Conservation (phyloP, 2,797 vertebrate species). For the Ispidina picta region DNA sequence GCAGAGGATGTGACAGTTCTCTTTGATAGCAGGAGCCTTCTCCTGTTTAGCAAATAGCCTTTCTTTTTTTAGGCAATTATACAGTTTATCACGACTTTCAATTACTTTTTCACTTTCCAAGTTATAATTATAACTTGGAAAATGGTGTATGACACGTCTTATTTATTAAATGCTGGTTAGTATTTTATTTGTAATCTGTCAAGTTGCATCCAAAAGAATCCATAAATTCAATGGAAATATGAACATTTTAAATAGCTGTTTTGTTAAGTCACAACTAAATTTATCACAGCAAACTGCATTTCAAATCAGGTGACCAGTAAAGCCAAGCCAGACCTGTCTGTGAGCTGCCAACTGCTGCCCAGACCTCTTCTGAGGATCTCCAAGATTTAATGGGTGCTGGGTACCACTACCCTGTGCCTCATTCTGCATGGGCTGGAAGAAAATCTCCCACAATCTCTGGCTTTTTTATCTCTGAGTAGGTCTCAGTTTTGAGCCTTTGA, state of each 20-base stretch:
- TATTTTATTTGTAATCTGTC: neutral
- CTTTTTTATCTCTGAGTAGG: neutral
- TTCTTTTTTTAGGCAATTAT: neutral
- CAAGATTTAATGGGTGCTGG: neutral
- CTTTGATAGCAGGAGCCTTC: neutral
- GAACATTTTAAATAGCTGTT: neutral
- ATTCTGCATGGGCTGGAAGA: neutral
- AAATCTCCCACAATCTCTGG: neutral
- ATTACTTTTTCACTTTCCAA: neutral
- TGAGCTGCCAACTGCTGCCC: neutral
- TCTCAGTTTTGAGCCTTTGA: neutral
- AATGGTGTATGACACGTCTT: neutral
- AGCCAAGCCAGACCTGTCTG: neutral
- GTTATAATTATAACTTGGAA: neutral
- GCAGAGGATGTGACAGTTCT: neutral
- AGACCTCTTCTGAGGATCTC: neutral
- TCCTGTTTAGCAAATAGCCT: neutral
- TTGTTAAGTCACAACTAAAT: neutral
- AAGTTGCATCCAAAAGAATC: neutral
- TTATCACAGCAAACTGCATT: neutral
- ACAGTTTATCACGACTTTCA: neutral
- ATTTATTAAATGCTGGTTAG: neutral
- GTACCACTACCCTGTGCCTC: neutral
- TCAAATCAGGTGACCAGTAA: neutral
- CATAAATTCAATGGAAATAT: neutral